Evolutionary conservation across 2,888 invertebrate species (phyloP), one percentile per base, ranked within the genome.

Genomic region (Pterostichus niger): DNA sequence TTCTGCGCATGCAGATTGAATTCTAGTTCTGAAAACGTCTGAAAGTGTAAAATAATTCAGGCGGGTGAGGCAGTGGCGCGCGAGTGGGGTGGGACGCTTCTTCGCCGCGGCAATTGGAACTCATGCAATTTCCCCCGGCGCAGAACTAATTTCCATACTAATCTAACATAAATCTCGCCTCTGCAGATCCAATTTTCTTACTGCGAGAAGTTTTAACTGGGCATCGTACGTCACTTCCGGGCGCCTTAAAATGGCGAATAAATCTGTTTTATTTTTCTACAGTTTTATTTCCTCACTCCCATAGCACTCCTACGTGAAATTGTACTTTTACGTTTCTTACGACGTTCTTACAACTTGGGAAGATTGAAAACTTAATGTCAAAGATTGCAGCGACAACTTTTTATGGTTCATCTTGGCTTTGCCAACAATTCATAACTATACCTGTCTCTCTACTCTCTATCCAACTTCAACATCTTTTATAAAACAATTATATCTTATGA

Each of bases 111-210:
- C 85, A 85, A 85, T 85, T 84, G 85, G 84, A 85, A 84, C 84
- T 84, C 85, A 80, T 85, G 85, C 85, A 85, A 85, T 85, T 85
- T 85, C 85, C 84, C 84, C 80, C 64, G 83, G 85, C 84, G 83
- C 85, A 85, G 84, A 84, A 85, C 85, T 85, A 87, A 87, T 87
- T 87, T 87, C 87, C 87, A 87, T 87, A 87, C 86, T 87, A 87
- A 87, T 87, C 86, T 86, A 84, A 86, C 84, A 86, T 87, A 87
- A 87, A 87, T 87, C 87, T 86, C 85, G 84, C 84, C 86, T 85
- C 86, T 83, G 77, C 85, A 86, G 86, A 87, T 87, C 86, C 86
- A 87, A 87, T 87, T 87, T 87, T 87, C 87, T 86, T 85, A 84
- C 85, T 76, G 83, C 79, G 83, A 76, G 85, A 83, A 85, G 84